Base-by-base conservation (phyloP, 1,140 invertebrate species). In the Cydia splendana region DNA sequence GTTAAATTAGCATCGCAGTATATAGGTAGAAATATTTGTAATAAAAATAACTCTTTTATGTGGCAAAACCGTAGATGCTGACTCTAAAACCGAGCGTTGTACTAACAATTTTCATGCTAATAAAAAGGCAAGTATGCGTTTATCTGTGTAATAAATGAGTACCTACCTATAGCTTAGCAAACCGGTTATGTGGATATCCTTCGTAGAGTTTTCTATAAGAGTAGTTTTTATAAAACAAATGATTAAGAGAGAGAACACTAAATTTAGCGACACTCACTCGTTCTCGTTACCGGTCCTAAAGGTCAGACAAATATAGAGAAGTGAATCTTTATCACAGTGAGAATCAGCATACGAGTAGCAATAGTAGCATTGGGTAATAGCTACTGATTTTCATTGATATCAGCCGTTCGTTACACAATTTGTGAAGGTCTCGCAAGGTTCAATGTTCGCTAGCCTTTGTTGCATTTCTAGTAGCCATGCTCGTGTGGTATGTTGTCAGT, bases 381-480 rank as follows among this genome's bases (percentile, higher is more conserved):
- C 65, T 34, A 69, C 67, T 38, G n/a, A 15, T 71, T 42, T 71
- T 71, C 67, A 71, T 71, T 71, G 67, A 71, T 71, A 69, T n/a
- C 28, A 42, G n/a, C 18, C 34, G 34, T 34, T 71, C 34, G 34
- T 34, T 71, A 38, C 67, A 71, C 67, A 71, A 71, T 45, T 71
- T 18, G 67, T 71, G 34, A 71, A 71, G 57, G 57, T 62, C 57
- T 62, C 20, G 57, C 57, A 24, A 24, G 67, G 67, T 71, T 71
- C 67, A 71, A 71, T 20, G 67, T 10, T 71, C 67, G 30, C 18
- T 71, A n/a, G 30, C 18, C 45, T 69, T 71, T 71, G 38, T 71
- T 71, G 34, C 67, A 38, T 71, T 38, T 45, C 20, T 62, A 62
- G 18, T 20, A 24, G 6, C 57, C 20, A 24, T 20, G 53, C 53